Conservation (phyloP, 2,888 invertebrate genomes). For the Auanema sp. region DNA sequence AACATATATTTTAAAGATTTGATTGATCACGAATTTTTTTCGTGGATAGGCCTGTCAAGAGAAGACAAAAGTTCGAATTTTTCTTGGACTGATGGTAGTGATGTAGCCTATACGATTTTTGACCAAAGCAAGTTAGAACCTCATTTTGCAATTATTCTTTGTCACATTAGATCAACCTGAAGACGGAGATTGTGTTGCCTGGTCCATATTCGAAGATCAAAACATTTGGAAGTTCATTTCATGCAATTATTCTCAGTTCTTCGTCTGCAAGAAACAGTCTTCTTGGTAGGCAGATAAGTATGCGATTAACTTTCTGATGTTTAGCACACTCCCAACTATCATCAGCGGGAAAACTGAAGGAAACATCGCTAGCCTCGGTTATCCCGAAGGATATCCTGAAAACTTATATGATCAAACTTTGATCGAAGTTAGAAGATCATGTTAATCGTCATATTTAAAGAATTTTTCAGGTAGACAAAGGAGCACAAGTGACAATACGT, state of each 20-base stretch:
- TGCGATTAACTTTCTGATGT: too few relatives aligned
- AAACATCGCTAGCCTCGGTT: conserved; percentile 18
- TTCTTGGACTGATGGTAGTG: neutral
- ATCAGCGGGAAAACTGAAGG: conserved; percentile 1
- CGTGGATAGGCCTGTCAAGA: conserved; percentile 3
- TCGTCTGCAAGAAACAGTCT: conserved; percentile 27
- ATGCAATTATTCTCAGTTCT: conserved; percentile 34
- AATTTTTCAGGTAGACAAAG: conserved; percentile 8
- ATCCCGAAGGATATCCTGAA: conserved; percentile 16
- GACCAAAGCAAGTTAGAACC: neutral
- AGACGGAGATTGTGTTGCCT: conserved; percentile 29
- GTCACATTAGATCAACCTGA: conserved; percentile 23
- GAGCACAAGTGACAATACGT: conserved; percentile 24
- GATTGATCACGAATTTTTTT: conserved; percentile 2
- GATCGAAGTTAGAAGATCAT: neutral
- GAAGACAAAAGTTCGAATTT: neutral
- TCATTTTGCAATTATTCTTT: neutral
- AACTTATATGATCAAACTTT: conserved; percentile 16
- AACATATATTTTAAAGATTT: neutral
- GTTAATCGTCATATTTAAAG: neutral
- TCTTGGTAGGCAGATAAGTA: conserved; percentile 15
- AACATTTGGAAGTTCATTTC: conserved; percentile 31
- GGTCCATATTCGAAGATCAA: conserved; percentile 21
- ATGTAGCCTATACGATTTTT: too few relatives aligned
- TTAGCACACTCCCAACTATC: too few relatives aligned